Conservation (phyloP, 2,797 vertebrate genomes). For the Spinus olivaceus region DNA sequence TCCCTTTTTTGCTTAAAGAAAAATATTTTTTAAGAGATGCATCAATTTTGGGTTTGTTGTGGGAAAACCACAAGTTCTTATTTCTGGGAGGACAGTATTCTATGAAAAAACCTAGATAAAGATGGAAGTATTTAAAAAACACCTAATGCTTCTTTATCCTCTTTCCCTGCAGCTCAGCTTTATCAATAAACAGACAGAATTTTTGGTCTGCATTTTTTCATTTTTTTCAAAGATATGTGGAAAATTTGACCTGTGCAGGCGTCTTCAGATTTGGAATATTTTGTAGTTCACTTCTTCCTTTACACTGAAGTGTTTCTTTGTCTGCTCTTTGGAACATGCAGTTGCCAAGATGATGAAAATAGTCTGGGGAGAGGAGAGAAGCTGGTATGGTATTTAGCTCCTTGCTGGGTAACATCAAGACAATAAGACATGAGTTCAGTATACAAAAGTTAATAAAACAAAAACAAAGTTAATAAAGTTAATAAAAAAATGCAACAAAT, state of each 20-base stretch:
- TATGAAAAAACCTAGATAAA: background rate
- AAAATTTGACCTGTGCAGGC: background rate
- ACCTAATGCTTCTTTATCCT: background rate
- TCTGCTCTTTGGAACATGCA: background rate
- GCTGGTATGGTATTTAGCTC: background rate
- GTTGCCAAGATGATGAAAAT: background rate
- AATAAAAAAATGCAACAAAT: background rate
- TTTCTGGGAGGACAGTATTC: background rate
- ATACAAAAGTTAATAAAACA: background rate
- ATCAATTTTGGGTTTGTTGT: background rate
- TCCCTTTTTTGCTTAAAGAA: background rate
- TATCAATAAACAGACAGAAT: background rate
- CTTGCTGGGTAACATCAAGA: background rate
- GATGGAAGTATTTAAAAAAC: background rate
- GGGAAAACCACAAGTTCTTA: background rate
- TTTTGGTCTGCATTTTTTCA: background rate
- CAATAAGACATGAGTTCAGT: background rate
- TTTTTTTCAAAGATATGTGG: background rate
- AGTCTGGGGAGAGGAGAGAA: background rate
- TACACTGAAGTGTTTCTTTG: background rate
- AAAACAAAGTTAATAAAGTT: background rate
- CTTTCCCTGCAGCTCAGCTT: background rate
- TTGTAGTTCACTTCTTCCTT: background rate
- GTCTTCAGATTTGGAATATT: background rate
- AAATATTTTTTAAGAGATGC: background rate